Conservation (phyloP, 2,797 vertebrate genomes). For the Cirrhinus molitorella region DNA sequence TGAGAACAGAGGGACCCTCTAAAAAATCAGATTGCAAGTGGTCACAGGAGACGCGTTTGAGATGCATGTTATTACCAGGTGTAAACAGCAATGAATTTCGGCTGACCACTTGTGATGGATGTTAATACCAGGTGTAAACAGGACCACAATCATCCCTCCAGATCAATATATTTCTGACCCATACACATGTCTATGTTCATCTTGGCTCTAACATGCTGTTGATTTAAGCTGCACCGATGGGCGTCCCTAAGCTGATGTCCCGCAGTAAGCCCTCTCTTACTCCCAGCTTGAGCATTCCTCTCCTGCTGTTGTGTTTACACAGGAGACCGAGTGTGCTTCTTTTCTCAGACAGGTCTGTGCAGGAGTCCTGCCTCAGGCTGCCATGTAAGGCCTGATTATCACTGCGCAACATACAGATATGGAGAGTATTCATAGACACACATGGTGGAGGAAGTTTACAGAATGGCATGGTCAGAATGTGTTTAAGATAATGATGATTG, state of each 20-base stretch:
- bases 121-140: constrained; percentile 7
- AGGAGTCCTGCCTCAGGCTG: constrained; percentile 73
- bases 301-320: constrained; percentile 59
- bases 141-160: neutral
- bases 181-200: constrained; percentile 8
- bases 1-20: neutral
- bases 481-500: constrained; percentile 13
- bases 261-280: constrained; percentile 33
- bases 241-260: constrained; percentile 33
- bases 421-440: constrained; percentile 31
- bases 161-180: constrained; percentile 14
- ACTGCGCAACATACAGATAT: constrained; percentile 17
- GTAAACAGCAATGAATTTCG: neutral
- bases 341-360: constrained; percentile 72
- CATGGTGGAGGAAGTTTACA: constrained; percentile 35
- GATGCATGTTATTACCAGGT: constrained; percentile 9
- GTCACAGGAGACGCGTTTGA: neutral
- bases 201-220: constrained; percentile 5
- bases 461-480: constrained; percentile 21
- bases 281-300: constrained; percentile 46
- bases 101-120: neutral
- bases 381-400: constrained; percentile 82
- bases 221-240: constrained; percentile 32
- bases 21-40: neutral
- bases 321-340: constrained; percentile 70